Conservation (phyloP, 2,888 invertebrate genomes). For the Tyria jacobaeae region DNA sequence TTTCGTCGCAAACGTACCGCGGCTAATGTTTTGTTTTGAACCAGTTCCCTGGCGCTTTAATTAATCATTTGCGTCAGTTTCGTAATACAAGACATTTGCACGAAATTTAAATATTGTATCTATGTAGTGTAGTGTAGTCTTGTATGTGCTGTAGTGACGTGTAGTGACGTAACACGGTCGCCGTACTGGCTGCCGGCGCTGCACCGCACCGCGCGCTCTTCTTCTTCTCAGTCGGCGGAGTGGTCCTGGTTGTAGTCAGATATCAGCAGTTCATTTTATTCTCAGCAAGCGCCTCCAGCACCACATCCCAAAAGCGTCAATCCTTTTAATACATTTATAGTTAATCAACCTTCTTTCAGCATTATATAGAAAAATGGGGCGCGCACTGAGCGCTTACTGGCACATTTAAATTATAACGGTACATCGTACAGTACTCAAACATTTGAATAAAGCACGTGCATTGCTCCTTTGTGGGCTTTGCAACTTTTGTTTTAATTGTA, state of each 20-base stretch:
- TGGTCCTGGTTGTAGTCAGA: too few species aligned
- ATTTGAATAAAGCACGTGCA: neutral
- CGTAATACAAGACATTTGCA: neutral
- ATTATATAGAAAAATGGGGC: too few species aligned
- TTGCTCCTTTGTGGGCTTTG: too few species aligned
- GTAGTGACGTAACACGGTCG: neutral
- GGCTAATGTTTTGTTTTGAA: slow-evolving; percentile 13
- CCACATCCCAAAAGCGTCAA: too few species aligned
- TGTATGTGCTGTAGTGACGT: neutral
- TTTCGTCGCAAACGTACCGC: slow-evolving; percentile 6
- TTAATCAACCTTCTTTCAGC: too few species aligned
- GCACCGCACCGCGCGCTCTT: neutral
- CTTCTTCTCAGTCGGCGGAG: too few species aligned
- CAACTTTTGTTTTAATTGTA: too few species aligned
- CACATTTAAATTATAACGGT: neutral
- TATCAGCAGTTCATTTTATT: too few species aligned
- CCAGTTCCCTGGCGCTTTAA: neutral
- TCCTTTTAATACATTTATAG: too few species aligned
- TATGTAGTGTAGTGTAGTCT: neutral
- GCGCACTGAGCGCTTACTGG: too few species aligned
- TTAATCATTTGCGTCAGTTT: neutral
- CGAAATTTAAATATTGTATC: neutral
- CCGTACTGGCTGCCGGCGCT: neutral
- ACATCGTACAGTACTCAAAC: neutral
- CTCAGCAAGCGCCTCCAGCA: too few species aligned